Conservation (phyloP, 2,113 vertebrate genomes). For the Donacobius atricapilla region DNA sequence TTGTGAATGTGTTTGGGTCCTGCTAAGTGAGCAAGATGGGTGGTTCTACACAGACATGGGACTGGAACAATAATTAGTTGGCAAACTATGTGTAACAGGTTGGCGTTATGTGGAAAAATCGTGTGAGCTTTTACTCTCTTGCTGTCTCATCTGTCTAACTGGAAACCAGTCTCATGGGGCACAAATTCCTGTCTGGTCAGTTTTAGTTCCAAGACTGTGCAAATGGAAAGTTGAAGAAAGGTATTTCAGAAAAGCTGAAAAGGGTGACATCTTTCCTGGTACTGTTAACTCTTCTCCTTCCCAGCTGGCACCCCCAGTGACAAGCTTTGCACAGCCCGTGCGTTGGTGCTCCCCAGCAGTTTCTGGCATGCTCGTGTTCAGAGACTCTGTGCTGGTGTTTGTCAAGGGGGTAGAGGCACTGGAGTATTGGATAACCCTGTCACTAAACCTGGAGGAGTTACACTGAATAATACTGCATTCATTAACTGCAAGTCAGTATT, state of each 20-base stretch:
- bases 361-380: neutral
- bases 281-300: neutral
- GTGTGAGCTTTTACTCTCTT: neutral
- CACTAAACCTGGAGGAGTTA: neutral
- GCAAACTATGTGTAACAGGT: neutral
- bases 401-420: neutral
- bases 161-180: constrained; percentile 14
- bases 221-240: neutral
- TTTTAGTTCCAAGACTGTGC: constrained; percentile 34
- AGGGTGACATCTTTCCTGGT: neutral
- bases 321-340: accelerated
- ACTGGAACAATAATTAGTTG: neutral
- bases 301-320: neutral
- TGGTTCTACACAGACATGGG: neutral
- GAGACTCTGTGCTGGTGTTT: neutral
- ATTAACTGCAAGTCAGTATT: neutral
- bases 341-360: accelerated
- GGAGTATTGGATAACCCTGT: neutral
- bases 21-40: neutral
- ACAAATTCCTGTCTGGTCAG: constrained; percentile 39
- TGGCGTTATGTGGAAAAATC: neutral
- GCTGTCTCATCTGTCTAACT: constrained; percentile 19
- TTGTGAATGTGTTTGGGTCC: neutral
- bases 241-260: neutral
- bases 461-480: neutral